A percentile compares a stretch with the other conserved stretches of the same genome.
phyloP scores from a whole-genome alignment of 2,797 vertebrate species.

The Nannoperca australis region DNA sequence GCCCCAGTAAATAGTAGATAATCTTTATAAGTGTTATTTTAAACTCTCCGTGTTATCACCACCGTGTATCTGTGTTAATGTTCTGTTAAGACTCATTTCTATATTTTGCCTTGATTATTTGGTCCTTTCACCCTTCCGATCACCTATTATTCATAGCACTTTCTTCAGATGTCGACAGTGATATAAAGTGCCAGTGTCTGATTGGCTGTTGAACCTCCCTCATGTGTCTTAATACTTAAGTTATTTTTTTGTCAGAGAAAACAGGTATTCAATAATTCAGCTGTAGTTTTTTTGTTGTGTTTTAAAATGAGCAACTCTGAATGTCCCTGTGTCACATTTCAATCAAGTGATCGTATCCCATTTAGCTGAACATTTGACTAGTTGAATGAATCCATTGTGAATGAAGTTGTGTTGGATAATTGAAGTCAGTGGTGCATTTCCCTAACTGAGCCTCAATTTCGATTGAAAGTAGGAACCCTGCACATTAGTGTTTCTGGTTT shows the following conservation, averaged over 20 bases:
- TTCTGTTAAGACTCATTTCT: not conserved
- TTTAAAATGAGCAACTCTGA: not conserved
- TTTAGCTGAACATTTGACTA: slow-evolving; percentile 34
- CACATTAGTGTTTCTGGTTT: not conserved
- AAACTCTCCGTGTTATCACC: too few species aligned
- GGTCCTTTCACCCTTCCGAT: not conserved
- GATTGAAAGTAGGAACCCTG: slow-evolving; percentile 8
- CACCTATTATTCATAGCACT: not conserved
- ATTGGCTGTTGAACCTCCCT: not conserved
- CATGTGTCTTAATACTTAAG: not conserved
- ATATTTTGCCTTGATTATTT: not conserved
- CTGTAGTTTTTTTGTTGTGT: not conserved
- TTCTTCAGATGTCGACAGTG: not conserved
- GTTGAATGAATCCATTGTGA: slow-evolving; percentile 29
- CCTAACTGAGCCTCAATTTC: slow-evolving; percentile 22
- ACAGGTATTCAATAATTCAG: not conserved
- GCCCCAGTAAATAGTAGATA: not conserved
- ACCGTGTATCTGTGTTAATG: not conserved
- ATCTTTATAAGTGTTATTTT: too few species aligned
- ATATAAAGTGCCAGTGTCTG: not conserved
- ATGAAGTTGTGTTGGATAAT: slow-evolving; percentile 43
- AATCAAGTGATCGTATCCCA: slow-evolving; percentile 17
- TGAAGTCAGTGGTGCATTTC: slow-evolving; percentile 36
- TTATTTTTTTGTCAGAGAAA: not conserved
- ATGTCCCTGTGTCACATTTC: slow-evolving; percentile 5